Conservation (phyloP, 2,888 invertebrate genomes). For the Anarsia innoxiella region DNA sequence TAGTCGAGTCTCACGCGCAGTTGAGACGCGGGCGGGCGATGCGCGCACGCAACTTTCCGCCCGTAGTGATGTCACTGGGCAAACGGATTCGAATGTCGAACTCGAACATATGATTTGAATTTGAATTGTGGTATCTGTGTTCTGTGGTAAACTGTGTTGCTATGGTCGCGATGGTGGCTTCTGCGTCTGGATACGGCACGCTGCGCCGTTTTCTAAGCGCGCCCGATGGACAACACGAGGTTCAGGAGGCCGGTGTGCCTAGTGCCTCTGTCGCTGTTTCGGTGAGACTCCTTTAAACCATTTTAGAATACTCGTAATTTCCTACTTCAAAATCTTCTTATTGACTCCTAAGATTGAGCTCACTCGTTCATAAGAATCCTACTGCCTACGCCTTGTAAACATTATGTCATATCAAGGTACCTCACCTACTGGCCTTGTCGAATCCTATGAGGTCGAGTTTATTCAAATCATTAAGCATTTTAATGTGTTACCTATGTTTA, state of each 20-base stretch:
- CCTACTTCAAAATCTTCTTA: too few species aligned
- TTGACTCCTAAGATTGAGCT: too few species aligned
- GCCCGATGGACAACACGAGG: constrained; percentile 54
- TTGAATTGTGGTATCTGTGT: constrained; percentile 31
- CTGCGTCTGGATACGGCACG: constrained; percentile 69
- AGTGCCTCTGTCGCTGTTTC: constrained; percentile 65
- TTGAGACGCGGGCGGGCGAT: constrained; percentile 31
- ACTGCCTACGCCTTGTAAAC: too few species aligned
- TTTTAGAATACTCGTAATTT: too few species aligned
- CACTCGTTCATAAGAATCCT: too few species aligned
- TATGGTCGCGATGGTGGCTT: constrained; percentile 72
- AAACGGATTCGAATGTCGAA: constrained; percentile 20
- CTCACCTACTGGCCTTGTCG: too few species aligned
- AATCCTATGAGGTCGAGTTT: too few species aligned
- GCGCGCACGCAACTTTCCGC: constrained; percentile 33
- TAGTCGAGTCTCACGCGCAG: constrained; percentile 52
- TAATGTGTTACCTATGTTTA: too few species aligned
- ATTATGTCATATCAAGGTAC: too few species aligned
- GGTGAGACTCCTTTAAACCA: too few species aligned
- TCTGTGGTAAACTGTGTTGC: constrained; percentile 36
- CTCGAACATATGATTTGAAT: too few species aligned
- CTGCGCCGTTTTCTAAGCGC: constrained; percentile 69
- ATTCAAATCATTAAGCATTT: too few species aligned
- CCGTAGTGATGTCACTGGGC: constrained; percentile 62
- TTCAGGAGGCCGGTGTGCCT: constrained; percentile 42